Percentiles rank a stretch among this genome's conserved stretches.
Evolutionary conservation across 1,140 invertebrate species (phyloP).

Genomic region (Tetramorium alpestre): DNA sequence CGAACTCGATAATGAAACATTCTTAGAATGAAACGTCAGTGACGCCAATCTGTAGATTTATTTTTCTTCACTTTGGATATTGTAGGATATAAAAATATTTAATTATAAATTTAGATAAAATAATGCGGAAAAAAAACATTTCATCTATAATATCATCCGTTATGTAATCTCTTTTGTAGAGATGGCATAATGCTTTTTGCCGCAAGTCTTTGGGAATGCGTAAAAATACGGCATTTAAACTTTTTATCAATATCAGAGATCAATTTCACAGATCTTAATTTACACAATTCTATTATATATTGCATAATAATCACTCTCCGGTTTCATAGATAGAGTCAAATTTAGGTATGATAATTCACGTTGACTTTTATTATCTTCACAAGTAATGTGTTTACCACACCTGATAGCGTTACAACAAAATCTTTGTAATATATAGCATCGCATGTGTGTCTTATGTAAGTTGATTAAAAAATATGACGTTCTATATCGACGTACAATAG

Average conservation of each 20-base stretch:
- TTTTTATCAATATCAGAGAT: conserved; percentile 31
- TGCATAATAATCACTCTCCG: conserved; percentile 52
- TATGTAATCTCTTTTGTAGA: conserved; percentile 20
- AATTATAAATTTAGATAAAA: conserved; percentile 38
- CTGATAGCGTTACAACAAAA: conserved; percentile 52
- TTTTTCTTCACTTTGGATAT: conserved; percentile 19
- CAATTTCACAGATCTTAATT: conserved; percentile 51
- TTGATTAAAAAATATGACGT: conserved; percentile 52
- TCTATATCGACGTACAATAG: conserved; percentile 51
- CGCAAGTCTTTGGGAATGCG: not conserved
- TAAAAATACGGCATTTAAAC: conserved; percentile 25
- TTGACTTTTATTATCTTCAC: conserved; percentile 41
- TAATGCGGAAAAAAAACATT: not conserved
- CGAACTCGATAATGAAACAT: not conserved
- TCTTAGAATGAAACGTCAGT: not conserved
- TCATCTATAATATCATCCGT: conserved; percentile 10
- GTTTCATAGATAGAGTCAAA: conserved; percentile 55
- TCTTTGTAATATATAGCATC: conserved; percentile 51
- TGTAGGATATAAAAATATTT: conserved; percentile 26
- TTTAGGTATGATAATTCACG: conserved; percentile 35
- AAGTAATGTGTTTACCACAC: conserved; percentile 37
- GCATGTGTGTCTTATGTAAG: conserved; percentile 53
- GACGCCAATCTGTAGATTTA: conserved; percentile 29
- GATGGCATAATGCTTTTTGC: conserved; percentile 22
- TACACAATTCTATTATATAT: conserved; percentile 29